phyloP scores from a whole-genome alignment of 1,140 invertebrate genomes.

The Rhysida immarginata region DNA sequence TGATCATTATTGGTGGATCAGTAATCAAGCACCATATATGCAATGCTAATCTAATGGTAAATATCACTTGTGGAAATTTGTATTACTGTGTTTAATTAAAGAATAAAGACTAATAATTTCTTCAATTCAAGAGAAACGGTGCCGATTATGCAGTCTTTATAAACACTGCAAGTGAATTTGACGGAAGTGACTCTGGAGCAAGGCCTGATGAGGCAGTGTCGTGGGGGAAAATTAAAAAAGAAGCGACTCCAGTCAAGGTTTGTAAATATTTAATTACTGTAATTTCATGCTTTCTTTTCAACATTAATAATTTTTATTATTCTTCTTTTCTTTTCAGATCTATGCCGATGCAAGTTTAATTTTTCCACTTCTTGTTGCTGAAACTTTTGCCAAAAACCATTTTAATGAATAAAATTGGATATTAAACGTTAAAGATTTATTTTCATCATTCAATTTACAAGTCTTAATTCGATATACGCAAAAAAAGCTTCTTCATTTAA shows the following conservation, averaged over 20 bases:
- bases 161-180: slow-evolving; percentile 95
- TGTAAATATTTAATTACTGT: neutral
- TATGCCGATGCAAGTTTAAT: slow-evolving; percentile 90
- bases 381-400: slow-evolving; percentile 77
- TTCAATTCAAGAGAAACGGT: slow-evolving; percentile 92
- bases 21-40: slow-evolving; percentile 98
- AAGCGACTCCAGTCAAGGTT: slow-evolving; percentile 81
- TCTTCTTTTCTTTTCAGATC: slow-evolving; percentile 36
- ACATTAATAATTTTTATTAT: slow-evolving; percentile 2
- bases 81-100: no score
- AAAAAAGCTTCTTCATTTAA: neutral
- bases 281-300: neutral
- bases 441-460: slow-evolving; percentile 2
- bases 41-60: slow-evolving; percentile 88
- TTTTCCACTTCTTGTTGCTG: slow-evolving; percentile 84
- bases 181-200: slow-evolving; percentile 96
- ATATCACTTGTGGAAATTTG: no score
- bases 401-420: slow-evolving; percentile 24
- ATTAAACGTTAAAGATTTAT: neutral
- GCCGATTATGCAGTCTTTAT: slow-evolving; percentile 91
- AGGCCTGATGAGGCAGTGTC: slow-evolving; percentile 94
- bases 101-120: no score
- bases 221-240: slow-evolving; percentile 91
- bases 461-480: neutral
- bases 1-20: slow-evolving; percentile 93